phyloP scores from a whole-genome alignment of 1,140 invertebrate genomes.

The Lasioglossum albipes region DNA sequence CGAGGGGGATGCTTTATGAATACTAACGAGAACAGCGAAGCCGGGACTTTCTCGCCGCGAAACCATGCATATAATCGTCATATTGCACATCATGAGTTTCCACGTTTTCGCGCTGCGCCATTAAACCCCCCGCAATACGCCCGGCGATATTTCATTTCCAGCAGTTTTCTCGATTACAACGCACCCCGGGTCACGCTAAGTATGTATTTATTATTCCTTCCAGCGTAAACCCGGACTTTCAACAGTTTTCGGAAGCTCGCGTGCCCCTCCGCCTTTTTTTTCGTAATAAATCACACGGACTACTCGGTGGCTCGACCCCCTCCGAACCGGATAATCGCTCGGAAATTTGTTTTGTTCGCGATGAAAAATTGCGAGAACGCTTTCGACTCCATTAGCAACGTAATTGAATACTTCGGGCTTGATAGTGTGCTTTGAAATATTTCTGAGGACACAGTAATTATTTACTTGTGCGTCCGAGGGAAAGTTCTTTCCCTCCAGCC shows the following conservation, averaged over 20 bases:
- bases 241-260: neutral
- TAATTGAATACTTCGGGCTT: too few relatives aligned
- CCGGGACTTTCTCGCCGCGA: conserved; percentile 1
- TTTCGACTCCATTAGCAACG: too few relatives aligned
- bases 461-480: too few relatives aligned
- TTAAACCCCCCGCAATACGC: conserved; percentile 8
- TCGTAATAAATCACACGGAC: too few relatives aligned
- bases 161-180: conserved; percentile 20
- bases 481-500: too few relatives aligned
- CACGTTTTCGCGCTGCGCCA: conserved; percentile 21
- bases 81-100: conserved; percentile 31
- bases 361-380: too few relatives aligned
- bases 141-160: conserved; percentile 34
- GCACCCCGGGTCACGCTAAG: neutral
- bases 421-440: too few relatives aligned
- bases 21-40: conserved; percentile 20
- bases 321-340: too few relatives aligned
- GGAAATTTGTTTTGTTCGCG: too few relatives aligned
- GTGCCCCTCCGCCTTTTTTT: neutral
- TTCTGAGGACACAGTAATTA: too few relatives aligned
- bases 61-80: conserved; percentile 26
- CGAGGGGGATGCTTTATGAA: conserved; percentile 9
- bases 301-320: too few relatives aligned
- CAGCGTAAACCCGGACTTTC: neutral
- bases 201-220: conserved; percentile 34